Conservation (phyloP, 2,888 invertebrate genomes). For the Pterobdella sp. region DNA sequence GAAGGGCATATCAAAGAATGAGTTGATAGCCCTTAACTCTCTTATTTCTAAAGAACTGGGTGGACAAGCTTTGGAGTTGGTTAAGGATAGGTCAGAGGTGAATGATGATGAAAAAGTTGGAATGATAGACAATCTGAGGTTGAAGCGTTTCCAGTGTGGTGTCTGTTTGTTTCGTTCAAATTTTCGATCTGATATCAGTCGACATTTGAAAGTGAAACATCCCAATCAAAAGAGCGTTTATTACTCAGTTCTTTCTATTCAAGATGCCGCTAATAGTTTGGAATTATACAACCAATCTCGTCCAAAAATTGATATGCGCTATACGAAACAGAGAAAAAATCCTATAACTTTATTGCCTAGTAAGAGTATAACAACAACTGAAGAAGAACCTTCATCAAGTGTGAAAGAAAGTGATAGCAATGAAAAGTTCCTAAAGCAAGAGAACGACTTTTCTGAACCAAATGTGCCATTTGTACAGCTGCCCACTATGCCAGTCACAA, state of each 20-base stretch:
- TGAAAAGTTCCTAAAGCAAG: neutral
- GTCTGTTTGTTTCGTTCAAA: slow-evolving; percentile 61
- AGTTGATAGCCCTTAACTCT: slow-evolving; percentile 3
- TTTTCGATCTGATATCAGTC: slow-evolving; percentile 93
- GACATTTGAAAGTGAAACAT: slow-evolving; percentile 68
- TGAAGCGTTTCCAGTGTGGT: slow-evolving; percentile 36
- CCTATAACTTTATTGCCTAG: neutral
- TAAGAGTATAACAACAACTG: neutral
- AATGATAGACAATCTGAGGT: slow-evolving; percentile 24
- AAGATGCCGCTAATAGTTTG: slow-evolving; percentile 36
- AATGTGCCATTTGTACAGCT: neutral
- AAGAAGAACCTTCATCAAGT: neutral
- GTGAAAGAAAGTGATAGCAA: neutral
- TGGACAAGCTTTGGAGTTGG: slow-evolving; percentile 1
- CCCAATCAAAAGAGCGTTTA: slow-evolving; percentile 20
- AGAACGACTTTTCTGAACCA: neutral
- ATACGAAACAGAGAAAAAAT: slow-evolving; percentile 4
- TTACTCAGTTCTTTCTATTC: slow-evolving; percentile 15
- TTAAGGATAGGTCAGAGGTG: neutral
- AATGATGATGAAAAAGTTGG: slow-evolving; percentile 17
- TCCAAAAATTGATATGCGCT: slow-evolving; percentile 4
- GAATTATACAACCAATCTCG: slow-evolving; percentile 38
- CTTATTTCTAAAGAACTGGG: neutral
- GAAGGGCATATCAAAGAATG: neutral
- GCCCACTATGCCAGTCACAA: neutral